Percentiles rank a stretch among this genome's conserved stretches.
phyloP scores from a whole-genome alignment of 2,888 invertebrate species.

The Tupiocoris notatus region DNA sequence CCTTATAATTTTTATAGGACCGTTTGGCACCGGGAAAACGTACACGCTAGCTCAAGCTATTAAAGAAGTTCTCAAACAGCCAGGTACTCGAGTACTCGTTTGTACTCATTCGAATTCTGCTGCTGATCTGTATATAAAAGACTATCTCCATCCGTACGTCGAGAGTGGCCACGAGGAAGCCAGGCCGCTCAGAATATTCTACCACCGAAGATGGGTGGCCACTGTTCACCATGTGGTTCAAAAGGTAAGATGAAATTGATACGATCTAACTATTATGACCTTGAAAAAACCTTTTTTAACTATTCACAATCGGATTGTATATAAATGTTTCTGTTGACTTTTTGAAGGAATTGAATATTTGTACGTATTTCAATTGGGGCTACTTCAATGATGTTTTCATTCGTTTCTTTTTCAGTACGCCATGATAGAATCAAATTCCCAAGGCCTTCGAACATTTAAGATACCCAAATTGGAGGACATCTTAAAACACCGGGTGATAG shows the following conservation, averaged over 20 bases:
- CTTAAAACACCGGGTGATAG: constrained; percentile 67
- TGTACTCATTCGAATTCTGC: constrained; percentile 87
- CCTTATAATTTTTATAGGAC: constrained; percentile 55
- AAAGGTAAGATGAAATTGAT: constrained; percentile 26
- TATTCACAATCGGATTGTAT: too few species aligned
- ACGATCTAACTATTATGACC: too few species aligned
- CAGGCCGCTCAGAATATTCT: constrained; percentile 73
- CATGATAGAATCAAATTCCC: constrained; percentile 61
- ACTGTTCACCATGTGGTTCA: constrained; percentile 71
- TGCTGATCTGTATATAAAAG: constrained; percentile 80
- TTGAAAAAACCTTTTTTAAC: not conserved
- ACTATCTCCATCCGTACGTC: constrained; percentile 76
- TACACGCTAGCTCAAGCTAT: constrained; percentile 76
- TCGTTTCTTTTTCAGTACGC: constrained; percentile 63
- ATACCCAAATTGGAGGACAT: constrained; percentile 72
- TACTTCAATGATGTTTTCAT: not conserved
- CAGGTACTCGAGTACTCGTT: constrained; percentile 69
- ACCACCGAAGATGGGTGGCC: constrained; percentile 73
- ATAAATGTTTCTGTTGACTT: not conserved
- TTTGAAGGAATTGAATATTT: not conserved
- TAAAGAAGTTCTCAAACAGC: constrained; percentile 64
- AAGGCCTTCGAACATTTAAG: constrained; percentile 62
- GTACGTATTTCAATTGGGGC: not conserved
- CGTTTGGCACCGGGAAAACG: constrained; percentile 86
- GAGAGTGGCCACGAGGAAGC: constrained; percentile 66